Base-by-base conservation (phyloP, 2,797 vertebrate genomes). In the Cuniculus paca region DNA sequence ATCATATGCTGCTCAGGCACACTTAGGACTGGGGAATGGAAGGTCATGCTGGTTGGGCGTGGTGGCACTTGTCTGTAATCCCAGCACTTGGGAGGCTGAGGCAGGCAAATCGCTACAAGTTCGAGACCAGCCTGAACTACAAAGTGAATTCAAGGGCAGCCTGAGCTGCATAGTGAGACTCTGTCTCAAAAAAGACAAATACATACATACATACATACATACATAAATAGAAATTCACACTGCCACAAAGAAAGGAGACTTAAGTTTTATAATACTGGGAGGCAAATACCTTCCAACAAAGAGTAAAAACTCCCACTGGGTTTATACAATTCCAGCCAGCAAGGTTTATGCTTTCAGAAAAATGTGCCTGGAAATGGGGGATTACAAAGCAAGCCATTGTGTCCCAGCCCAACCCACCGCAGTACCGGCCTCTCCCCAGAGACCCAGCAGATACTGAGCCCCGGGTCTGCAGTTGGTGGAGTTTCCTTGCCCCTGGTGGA, bases 241-340 rank as follows among this genome's bases (percentile, higher is more conserved):
- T 12, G 31, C 22, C 65, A 39, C 34, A 19, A 1, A 86, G 22
- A 74, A 95, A 58, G n/a, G 42, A 56, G 81, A 42, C 42, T 39
- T 78, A 24, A 34, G 4, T 42, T 89, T 80, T 52, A 45, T 82
- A 65, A 45, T 65, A 36, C 52, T 16, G 34, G 74, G 28, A 82
- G 50, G 74, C 8, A 86, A 89, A 91, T 5, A 52, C 63, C 58
- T 92, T 91, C 75, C 10, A 81, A 95, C n/a, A 60, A 94, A 70
- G 82, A 63, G 45, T 20, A 79, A 39, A 74, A 39, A 28, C 20
- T 45, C 52, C 19, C 26, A 3, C 14, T 56, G 58, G 75, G 45
- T 90, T 88, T 89, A 42, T 5, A 39, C 20, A 77, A 5, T 52
- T 7, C 34, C 1, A 60, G 68, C 45, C 82, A 86, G 48, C 36